Percentiles rank a stretch among this genome's conserved stretches.
Conservation (phyloP, 1,140 invertebrate species). For the Papilio polyxenes region DNA sequence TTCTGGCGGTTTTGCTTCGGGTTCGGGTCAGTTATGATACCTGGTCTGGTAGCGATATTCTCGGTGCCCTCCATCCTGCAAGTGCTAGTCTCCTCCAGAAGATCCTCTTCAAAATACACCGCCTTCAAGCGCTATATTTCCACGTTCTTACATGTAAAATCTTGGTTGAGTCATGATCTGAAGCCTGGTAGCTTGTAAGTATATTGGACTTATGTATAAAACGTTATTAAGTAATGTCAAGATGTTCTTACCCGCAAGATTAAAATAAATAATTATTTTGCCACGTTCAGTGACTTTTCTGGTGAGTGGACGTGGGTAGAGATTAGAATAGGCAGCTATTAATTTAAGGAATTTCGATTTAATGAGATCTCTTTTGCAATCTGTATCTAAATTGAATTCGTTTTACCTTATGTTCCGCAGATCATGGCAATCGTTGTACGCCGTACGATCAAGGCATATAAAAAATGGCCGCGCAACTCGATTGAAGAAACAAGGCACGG, state of each 20-base stretch:
- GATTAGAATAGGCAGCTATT: too few relatives aligned
- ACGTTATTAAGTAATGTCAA: too few relatives aligned
- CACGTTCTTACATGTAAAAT: slow-evolving; percentile 85
- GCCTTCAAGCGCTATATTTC: slow-evolving; percentile 88
- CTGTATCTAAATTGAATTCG: background rate
- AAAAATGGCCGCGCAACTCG: slow-evolving; percentile 78
- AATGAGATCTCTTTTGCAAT: background rate
- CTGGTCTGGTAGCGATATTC: slow-evolving; percentile 82
- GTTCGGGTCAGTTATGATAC: slow-evolving; percentile 81
- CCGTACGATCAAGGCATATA: slow-evolving; percentile 84
- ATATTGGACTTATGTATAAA: background rate
- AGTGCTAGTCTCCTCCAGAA: slow-evolving; percentile 83
- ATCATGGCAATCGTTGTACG: slow-evolving; percentile 83
- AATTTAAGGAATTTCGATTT: too few relatives aligned
- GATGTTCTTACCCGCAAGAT: too few relatives aligned
- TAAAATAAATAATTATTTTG: too few relatives aligned
- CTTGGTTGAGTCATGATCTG: slow-evolving; percentile 86
- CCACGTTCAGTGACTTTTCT: too few relatives aligned
- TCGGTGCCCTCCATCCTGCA: slow-evolving; percentile 82
- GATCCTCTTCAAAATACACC: slow-evolving; percentile 81
- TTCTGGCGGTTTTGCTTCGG: slow-evolving; percentile 79
- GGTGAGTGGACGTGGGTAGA: too few relatives aligned
- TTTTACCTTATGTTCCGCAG: slow-evolving; percentile 51
- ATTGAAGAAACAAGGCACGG: slow-evolving; percentile 69
- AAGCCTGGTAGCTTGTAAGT: slow-evolving; percentile 62